Percentiles rank a stretch among this genome's conserved stretches.
Evolutionary conservation across 2,888 invertebrate genomes (phyloP).

Genomic region (Acrobasis repandana): DNA sequence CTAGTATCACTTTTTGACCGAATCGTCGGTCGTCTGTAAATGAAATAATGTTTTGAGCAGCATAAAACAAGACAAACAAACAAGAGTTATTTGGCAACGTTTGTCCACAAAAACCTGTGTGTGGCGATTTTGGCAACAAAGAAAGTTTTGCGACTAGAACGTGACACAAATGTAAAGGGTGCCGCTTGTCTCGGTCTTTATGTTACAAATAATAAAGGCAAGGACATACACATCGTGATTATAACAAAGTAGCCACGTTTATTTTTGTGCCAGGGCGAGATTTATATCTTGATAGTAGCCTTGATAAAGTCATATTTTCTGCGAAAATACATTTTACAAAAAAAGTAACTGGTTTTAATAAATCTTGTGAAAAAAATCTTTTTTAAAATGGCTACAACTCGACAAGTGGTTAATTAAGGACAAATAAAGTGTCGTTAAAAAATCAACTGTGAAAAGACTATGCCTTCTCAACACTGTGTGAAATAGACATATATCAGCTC

Average conservation of each 20-base stretch:
- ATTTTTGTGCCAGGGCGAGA: background rate
- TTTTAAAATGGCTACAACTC: no score
- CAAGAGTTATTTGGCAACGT: slow-evolving; percentile 7
- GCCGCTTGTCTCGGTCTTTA: slow-evolving; percentile 7
- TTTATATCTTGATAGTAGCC: background rate
- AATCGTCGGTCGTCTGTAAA: background rate
- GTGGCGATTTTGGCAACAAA: slow-evolving; percentile 14
- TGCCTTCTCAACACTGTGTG: no score
- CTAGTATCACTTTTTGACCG: no score
- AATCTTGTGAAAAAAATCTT: no score
- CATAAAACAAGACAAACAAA: background rate
- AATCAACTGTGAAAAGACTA: no score
- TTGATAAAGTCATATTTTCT: background rate
- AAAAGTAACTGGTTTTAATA: no score
- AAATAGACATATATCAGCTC: no score
- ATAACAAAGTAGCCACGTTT: background rate
- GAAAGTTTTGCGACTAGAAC: slow-evolving; percentile 1
- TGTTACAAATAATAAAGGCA: slow-evolving; percentile 1
- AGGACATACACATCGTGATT: background rate
- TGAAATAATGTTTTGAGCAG: slow-evolving; percentile 4
- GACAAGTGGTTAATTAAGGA: no score
- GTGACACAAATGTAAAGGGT: slow-evolving; percentile 9
- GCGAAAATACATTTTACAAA: no score
- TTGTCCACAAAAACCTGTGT: slow-evolving; percentile 1
- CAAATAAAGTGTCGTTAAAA: no score